phyloP scores from a whole-genome alignment of 2,888 invertebrate species.

The Tetragnatha montana region DNA sequence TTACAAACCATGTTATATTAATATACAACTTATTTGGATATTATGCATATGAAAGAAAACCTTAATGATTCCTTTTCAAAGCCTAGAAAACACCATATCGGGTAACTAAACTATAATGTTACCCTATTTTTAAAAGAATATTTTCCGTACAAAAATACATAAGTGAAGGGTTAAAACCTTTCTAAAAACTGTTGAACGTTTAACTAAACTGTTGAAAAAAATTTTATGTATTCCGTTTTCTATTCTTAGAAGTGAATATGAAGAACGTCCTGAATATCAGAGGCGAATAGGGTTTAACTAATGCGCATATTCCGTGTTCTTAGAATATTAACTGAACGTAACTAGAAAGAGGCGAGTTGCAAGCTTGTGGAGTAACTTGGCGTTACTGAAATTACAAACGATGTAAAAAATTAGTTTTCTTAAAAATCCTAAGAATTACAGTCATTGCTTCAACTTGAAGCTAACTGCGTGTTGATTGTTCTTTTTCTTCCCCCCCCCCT shows the following conservation, averaged over 20 bases:
- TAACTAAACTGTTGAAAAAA: not conserved
- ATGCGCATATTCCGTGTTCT: conserved; percentile 22
- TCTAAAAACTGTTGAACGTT: too few species aligned
- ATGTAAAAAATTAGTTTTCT: not conserved
- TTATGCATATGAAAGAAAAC: too few species aligned
- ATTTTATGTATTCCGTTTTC: not conserved
- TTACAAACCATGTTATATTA: too few species aligned
- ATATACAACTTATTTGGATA: too few species aligned
- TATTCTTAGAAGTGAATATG: not conserved
- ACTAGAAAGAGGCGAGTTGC: not conserved
- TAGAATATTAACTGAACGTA: conserved; percentile 17
- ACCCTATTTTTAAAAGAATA: too few species aligned
- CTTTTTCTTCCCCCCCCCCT: too few species aligned
- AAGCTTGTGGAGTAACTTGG: not conserved
- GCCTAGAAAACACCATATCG: too few species aligned
- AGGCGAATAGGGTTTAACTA: conserved; percentile 17
- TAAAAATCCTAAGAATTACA: not conserved
- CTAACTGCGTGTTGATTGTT: not conserved
- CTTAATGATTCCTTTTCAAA: too few species aligned
- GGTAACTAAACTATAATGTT: too few species aligned
- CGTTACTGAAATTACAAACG: not conserved
- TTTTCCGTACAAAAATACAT: too few species aligned
- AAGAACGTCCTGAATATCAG: not conserved
- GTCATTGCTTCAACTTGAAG: not conserved
- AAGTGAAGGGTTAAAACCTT: too few species aligned